Evolutionary conservation across 2,888 invertebrate species (phyloP).

Genomic region (Sceliomorpha sp.): DNA sequence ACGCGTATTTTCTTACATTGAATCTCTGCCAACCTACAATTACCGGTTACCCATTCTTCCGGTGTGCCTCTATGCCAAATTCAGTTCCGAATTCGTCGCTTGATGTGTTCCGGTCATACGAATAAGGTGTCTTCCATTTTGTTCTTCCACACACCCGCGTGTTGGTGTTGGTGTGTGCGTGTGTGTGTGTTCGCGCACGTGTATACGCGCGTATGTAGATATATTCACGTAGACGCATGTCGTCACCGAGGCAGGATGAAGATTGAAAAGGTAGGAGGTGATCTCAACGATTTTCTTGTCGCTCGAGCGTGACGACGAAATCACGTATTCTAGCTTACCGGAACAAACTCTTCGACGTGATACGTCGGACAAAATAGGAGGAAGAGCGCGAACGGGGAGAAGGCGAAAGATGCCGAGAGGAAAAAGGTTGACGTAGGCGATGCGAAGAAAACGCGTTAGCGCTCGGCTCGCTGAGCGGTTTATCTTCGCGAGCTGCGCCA

Average conservation of each 20-base stretch:
- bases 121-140: conserved; percentile 60
- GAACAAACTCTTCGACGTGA: conserved; percentile 43
- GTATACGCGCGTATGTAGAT: conserved; percentile 1
- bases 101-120: conserved; percentile 62
- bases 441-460: conserved; percentile 55
- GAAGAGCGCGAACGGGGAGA: neutral
- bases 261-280: conserved; percentile 28
- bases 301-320: conserved; percentile 53
- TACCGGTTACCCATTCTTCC: conserved; percentile 78
- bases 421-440: conserved; percentile 24
- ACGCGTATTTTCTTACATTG: conserved; percentile 79
- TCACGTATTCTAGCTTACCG: conserved; percentile 46
- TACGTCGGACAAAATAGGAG: conserved; percentile 20
- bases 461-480: conserved; percentile 58
- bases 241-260: conserved; percentile 24
- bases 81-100: conserved; percentile 61
- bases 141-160: neutral
- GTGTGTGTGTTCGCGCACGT: no score
- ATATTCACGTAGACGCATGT: conserved; percentile 12
- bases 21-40: conserved; percentile 80
- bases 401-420: conserved; percentile 15
- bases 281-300: conserved; percentile 58
- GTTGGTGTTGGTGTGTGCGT: no score
- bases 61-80: conserved; percentile 68
- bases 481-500: conserved; percentile 55